Base-by-base conservation (phyloP, 2,888 invertebrate species). In the Heliconius ismenius region DNA sequence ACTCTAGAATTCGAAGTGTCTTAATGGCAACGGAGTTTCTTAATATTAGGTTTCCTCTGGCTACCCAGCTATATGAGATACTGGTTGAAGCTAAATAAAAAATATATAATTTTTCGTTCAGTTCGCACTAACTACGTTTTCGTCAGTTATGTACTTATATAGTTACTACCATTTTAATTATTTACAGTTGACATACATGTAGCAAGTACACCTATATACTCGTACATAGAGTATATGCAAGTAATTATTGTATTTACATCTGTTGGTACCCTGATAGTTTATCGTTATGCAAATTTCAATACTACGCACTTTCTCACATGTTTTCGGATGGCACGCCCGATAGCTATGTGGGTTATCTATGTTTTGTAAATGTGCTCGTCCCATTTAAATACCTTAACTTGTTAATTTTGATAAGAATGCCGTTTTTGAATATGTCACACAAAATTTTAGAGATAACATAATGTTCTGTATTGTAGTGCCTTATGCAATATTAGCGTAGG, bases 301-400 rank as follows among this genome's bases (percentile, higher is more conserved):
- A 86, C 84, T 86, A 82, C 81, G 79, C 79, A 86, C 88, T 92
- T 90, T 90, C 88, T 87, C 87, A 87, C 84, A 87, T 87, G 82
- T 86, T 88, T 85, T 83, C 84, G 88, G 88, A 87, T 85, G 83
- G 83, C 39, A 67, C 67, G 77, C 74, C 49, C 79, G 90, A 89
- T 91, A 90, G 82, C 82, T 76, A 92, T 89, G 86, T 92, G 85
- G 93, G 92, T 92, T 93, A 92, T 92, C 85, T 81, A 75, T 81
- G 85, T 88, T 86, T 86, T 84, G 84, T 81, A 84, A 82, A 43
- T 69, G 76, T 73, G 62, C 65, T 67, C 72, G 70, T 60, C 64
- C 70, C 49, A 65, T 73, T 73, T 73, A 26, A 73, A 73, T 62
- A 26, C 70, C 62, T 73, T 62, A 28, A 43, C 67, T 67, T 39